phyloP scores from a whole-genome alignment of 2,888 invertebrate species.

The Crioceris asparagi region DNA sequence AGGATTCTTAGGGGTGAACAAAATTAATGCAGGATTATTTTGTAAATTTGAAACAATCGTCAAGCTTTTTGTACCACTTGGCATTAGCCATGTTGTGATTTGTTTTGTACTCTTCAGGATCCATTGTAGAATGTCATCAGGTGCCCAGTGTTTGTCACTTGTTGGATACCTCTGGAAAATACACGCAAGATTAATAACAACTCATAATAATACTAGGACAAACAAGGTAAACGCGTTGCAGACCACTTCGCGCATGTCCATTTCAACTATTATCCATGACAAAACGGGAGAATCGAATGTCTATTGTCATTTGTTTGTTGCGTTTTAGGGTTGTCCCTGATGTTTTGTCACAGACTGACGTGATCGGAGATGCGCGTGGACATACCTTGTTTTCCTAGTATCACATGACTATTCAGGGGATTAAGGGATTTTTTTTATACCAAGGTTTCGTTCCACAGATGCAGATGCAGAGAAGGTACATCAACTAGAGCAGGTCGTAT shows the following conservation, averaged over 20 bases:
- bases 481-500: slow-evolving; percentile 51
- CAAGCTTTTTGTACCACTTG: slow-evolving; percentile 54
- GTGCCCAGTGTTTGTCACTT: slow-evolving; percentile 37
- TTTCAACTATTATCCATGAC: too few relatives aligned
- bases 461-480: slow-evolving; percentile 42
- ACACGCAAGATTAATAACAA: not conserved
- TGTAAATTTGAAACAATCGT: slow-evolving; percentile 54
- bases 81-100: slow-evolving; percentile 56
- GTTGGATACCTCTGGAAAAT: slow-evolving; percentile 17
- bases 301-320: too few relatives aligned
- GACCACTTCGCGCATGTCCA: too few relatives aligned
- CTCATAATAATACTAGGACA: not conserved
- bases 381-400: not conserved
- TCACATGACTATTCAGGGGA: not conserved
- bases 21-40: slow-evolving; percentile 59
- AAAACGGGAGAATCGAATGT: too few relatives aligned
- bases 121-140: slow-evolving; percentile 48
- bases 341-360: too few relatives aligned
- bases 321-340: too few relatives aligned
- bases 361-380: too few relatives aligned
- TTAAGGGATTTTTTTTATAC: slow-evolving; percentile 36
- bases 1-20: slow-evolving; percentile 73
- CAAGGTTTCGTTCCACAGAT: slow-evolving; percentile 62
- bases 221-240: too few relatives aligned
- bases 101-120: slow-evolving; percentile 49